phyloP scores from a whole-genome alignment of 2,797 vertebrate species.

The Lemur catta region DNA sequence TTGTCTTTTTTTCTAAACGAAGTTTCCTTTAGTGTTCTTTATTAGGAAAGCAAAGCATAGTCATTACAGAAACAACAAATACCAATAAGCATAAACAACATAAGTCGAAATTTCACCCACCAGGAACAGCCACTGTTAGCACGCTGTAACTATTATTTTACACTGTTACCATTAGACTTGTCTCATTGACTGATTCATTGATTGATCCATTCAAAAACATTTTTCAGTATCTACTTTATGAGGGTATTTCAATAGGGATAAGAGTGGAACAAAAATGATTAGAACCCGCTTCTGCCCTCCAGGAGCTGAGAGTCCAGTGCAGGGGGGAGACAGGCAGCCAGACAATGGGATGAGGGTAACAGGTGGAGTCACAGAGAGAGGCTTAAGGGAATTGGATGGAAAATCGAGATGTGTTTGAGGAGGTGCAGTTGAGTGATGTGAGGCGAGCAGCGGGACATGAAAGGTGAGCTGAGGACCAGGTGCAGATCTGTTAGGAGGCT shows the following conservation, averaged over 20 bases:
- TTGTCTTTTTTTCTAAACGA: not conserved
- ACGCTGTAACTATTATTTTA: not conserved
- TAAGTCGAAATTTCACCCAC: not conserved
- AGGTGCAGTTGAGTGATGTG: not conserved
- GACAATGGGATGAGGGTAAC: not conserved
- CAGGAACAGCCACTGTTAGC: not conserved
- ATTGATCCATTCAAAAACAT: not conserved
- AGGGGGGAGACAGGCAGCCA: not conserved
- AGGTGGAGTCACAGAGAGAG: not conserved
- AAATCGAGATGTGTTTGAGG: not conserved
- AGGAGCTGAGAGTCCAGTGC: not conserved
- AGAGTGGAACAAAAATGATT: not conserved
- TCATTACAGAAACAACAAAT: slow-evolving; percentile 25
- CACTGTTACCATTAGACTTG: not conserved
- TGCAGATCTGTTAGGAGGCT: not conserved
- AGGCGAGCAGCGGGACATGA: not conserved
- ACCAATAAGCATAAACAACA: not conserved
- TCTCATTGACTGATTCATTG: not conserved
- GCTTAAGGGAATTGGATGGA: not conserved
- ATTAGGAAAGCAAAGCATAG: not conserved
- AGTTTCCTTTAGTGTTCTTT: not conserved
- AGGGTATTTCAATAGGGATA: not conserved
- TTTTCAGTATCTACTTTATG: not conserved
- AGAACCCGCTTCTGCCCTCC: not conserved
- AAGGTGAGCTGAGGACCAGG: not conserved